Conservation (phyloP, 2,113 vertebrate species). For the Larimichthys polyactis region DNA sequence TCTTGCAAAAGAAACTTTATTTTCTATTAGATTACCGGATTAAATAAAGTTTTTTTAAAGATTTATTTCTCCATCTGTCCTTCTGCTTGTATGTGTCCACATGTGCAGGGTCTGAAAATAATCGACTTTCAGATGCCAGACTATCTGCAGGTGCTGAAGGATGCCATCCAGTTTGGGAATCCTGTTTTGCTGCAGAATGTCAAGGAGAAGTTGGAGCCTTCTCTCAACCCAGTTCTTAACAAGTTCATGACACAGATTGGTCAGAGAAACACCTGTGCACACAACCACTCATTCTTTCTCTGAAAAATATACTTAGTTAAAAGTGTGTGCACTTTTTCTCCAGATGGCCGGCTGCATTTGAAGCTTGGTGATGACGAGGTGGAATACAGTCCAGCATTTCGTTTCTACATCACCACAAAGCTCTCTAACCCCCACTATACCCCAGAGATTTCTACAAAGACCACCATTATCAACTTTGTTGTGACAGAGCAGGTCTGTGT, state of each 20-base stretch:
- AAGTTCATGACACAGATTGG: conserved; percentile 88
- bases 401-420: conserved; percentile 93
- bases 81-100: neutral
- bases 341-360: conserved; percentile 87
- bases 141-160: conserved; percentile 87
- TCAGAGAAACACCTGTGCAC: conserved; percentile 64
- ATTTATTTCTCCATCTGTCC: too few relatives aligned
- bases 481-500: conserved; percentile 90
- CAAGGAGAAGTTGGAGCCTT: conserved; percentile 90
- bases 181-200: conserved; percentile 92
- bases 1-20: too few relatives aligned
- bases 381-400: conserved; percentile 88
- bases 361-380: conserved; percentile 90
- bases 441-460: conserved; percentile 90
- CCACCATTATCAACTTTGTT: conserved; percentile 92
- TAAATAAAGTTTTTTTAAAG: too few relatives aligned
- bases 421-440: conserved; percentile 92
- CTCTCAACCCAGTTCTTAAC: conserved; percentile 90
- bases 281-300: neutral
- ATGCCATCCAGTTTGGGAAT: conserved; percentile 87
- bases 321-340: neutral
- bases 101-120: conserved; percentile 86
- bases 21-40: too few relatives aligned
- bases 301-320: neutral
- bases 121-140: conserved; percentile 91